Evolutionary conservation across 2,888 invertebrate genomes (phyloP).

Genomic region (Agriopis marginaria): DNA sequence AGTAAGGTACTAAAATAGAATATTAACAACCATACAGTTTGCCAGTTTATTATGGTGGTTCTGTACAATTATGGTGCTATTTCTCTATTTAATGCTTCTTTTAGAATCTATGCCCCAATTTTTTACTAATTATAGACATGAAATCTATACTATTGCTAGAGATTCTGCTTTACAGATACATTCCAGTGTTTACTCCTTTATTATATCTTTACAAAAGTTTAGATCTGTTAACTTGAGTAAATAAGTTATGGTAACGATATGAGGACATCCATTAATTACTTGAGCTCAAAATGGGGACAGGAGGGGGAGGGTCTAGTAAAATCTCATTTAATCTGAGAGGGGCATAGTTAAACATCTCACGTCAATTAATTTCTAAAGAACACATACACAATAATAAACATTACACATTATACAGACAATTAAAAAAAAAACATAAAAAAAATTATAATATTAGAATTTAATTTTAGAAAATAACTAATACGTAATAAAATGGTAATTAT

Average conservation of each 20-base stretch:
- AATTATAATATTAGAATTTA: too few relatives aligned
- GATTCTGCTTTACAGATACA: constrained; percentile 9
- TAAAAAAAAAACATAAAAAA: too few relatives aligned
- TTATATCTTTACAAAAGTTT: not conserved
- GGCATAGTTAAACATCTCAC: too few relatives aligned
- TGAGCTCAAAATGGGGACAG: too few relatives aligned
- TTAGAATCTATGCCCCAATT: constrained; percentile 32
- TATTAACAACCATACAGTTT: not conserved
- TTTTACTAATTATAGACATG: not conserved
- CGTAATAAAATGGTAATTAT: too few relatives aligned
- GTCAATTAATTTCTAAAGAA: too few relatives aligned
- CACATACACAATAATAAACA: too few relatives aligned
- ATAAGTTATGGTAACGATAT: not conserved
- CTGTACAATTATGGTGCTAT: constrained; percentile 42
- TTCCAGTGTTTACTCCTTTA: constrained; percentile 19
- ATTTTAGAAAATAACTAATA: too few relatives aligned
- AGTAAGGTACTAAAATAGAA: not conserved
- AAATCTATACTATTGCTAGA: constrained; percentile 12
- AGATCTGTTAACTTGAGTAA: not conserved
- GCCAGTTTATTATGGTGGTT: constrained; percentile 26
- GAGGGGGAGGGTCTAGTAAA: too few relatives aligned
- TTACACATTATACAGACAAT: too few relatives aligned
- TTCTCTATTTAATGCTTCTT: constrained; percentile 41
- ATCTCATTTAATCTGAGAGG: too few relatives aligned
- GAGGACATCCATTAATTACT: not conserved